These are phyloP conservation scores for Eulithis prunata DNA, from an alignment of 2,888 invertebrate species.

Conservation along the genomic window DNA sequence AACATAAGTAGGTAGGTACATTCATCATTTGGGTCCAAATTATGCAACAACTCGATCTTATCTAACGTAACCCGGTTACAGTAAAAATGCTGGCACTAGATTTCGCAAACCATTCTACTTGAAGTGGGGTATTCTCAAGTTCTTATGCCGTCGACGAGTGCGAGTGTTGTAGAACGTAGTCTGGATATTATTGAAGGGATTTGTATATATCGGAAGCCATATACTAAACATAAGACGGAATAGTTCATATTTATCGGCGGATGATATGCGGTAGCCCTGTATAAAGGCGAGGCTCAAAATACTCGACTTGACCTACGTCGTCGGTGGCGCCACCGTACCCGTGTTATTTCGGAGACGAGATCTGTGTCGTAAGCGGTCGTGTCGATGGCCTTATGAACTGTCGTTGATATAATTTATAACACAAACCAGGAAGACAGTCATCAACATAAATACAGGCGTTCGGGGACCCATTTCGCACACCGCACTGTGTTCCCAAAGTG, in stretches of 20 bases:
- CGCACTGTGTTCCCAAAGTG: not conserved
- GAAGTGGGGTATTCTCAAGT: conserved; percentile 20
- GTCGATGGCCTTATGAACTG: conserved; percentile 60
- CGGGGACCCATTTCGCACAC: not conserved
- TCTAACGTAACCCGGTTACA: conserved; percentile 15
- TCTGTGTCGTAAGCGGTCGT: conserved; percentile 55
- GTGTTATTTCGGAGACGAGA: conserved; percentile 66
- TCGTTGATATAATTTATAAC: conserved; percentile 30
- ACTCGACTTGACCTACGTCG: conserved; percentile 79
- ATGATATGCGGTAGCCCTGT: conserved; percentile 80
- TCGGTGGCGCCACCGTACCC: conserved; percentile 61
- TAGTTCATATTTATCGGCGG: conserved; percentile 78
- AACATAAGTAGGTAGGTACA: conserved; percentile 14
- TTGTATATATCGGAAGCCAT: conserved; percentile 38
- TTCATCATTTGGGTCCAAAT: conserved; percentile 23
- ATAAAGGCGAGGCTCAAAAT: conserved; percentile 82
- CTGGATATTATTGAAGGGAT: conserved; percentile 48
- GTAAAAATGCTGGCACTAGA: conserved; percentile 13
- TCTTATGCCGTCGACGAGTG: conserved; percentile 1
- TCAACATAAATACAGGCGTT: not conserved
- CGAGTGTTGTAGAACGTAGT: conserved; percentile 19
- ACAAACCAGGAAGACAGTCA: conserved; percentile 23
- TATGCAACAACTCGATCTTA: conserved; percentile 17
- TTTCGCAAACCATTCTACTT: conserved; percentile 20
- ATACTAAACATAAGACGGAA: conserved; percentile 65